Evolutionary conservation across 2,113 vertebrate species (phyloP), one percentile per base, ranked within the genome.

Genomic region (Poecilia latipinna): DNA sequence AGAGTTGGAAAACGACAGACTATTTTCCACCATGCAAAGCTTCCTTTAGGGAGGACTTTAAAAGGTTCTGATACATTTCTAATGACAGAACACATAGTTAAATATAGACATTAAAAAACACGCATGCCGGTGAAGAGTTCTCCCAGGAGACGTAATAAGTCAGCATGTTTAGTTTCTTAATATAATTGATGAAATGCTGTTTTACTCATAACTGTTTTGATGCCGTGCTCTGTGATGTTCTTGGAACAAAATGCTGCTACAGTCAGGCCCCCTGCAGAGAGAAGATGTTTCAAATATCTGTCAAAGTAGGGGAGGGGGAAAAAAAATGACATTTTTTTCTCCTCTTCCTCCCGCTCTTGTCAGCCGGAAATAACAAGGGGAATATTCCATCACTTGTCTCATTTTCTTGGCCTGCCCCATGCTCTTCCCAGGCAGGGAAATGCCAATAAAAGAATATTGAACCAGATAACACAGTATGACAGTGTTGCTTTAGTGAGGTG

Each of bases 361-460:
- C 22, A 61, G 31, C 70, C 67, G 70, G 61, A 85, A 84, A 88
- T 85, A 90, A 90, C 65, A 75, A 84, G 68, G 57, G 54, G 54
- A 70, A 79, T 85, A 78, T 78, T 83, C 78, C 79, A 72, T 83
- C 66, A 64, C 80, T 77, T 80, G 86, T 85, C 74, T 82, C 66
- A 79, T 86, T 88, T 82, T 87, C 75, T 74, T 72, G 73, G 64
- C 62, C 26, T 74, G 37, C 65, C 64, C 65, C 4, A 32, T 57
- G 28, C 75, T 82, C 77, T 64, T 65, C 71, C 51, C 68, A 63
- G 70, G 75, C 75, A 79, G 83, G 72, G 42, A 88, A 90, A 81
- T 77, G 82, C 80, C 90, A 86, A 84, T 83, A 83, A 79, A 63
- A 88, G 72, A 82, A 90, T 86, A 90, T 81, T 76, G 79, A 89